phyloP scores from a whole-genome alignment of 2,797 vertebrate species.

The Gallinago solitaria region DNA sequence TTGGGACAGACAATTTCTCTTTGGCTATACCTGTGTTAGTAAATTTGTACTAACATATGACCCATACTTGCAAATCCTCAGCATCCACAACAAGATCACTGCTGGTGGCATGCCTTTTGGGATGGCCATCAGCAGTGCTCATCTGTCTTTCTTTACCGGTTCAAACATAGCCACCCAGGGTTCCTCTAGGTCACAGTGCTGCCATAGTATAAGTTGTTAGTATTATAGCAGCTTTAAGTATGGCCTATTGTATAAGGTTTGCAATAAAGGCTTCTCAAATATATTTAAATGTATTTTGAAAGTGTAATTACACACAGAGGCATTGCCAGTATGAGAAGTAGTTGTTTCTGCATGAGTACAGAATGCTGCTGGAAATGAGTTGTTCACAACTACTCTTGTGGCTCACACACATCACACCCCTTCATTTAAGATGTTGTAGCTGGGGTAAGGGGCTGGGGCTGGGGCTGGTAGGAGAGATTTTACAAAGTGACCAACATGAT shows the following conservation, averaged over 20 bases:
- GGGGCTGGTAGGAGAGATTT: not conserved
- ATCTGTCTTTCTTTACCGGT: not conserved
- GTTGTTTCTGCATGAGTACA: not conserved
- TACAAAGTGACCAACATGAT: not conserved
- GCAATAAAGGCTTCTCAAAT: not conserved
- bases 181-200: not conserved
- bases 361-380: not conserved
- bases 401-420: not conserved
- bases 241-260: not conserved
- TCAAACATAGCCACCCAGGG: not conserved
- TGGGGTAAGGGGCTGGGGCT: not conserved
- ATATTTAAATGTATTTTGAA: not conserved
- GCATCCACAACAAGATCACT: not conserved
- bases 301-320: not conserved
- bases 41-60: not conserved
- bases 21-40: not conserved
- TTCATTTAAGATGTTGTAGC: not conserved
- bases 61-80: not conserved
- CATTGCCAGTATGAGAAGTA: not conserved
- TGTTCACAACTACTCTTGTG: not conserved
- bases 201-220: not conserved
- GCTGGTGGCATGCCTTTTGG: not conserved
- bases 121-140: not conserved
- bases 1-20: not conserved
- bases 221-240: not conserved